These are phyloP conservation scores for Nannoperca australis DNA, from an alignment of 2,797 vertebrate genomes.

Conservation along the genomic window DNA sequence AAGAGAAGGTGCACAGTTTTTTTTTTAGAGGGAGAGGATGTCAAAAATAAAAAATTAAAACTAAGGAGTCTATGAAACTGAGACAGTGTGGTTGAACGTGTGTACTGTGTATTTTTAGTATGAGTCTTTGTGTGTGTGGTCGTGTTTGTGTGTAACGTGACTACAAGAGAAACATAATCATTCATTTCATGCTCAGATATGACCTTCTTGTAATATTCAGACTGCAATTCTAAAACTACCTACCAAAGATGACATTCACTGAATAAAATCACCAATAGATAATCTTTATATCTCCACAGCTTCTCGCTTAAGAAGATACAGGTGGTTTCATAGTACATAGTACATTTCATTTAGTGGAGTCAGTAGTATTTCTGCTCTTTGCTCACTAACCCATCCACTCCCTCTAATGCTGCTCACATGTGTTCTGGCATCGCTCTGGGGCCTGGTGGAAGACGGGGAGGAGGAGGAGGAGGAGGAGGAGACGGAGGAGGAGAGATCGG, in stretches of 20 bases:
- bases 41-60: slow-evolving; percentile 22
- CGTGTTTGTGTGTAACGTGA: not conserved
- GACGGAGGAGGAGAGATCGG: not conserved
- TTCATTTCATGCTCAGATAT: not conserved
- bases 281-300: not conserved
- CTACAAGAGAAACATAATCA: slow-evolving; percentile 19
- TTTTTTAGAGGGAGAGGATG: slow-evolving; percentile 2
- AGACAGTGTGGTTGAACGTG: slow-evolving; percentile 27
- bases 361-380: slow-evolving; percentile 66
- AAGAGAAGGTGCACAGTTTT: slow-evolving; percentile 32
- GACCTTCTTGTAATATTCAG: not conserved
- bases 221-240: not conserved
- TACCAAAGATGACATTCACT: not conserved
- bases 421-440: slow-evolving; percentile 78
- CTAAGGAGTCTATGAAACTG: slow-evolving; percentile 26
- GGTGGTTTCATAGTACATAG: not conserved
- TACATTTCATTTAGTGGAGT: slow-evolving; percentile 74
- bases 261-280: not conserved
- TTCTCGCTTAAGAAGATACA: not conserved
- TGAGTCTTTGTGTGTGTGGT: slow-evolving; percentile 8
- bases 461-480: slow-evolving; percentile 15
- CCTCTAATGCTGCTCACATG: slow-evolving; percentile 60
- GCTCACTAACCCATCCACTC: slow-evolving; percentile 49
- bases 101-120: slow-evolving; percentile 28
- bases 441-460: slow-evolving; percentile 40